Conservation (phyloP, 1,140 invertebrate species). For the Lasioglossum baleicum region DNA sequence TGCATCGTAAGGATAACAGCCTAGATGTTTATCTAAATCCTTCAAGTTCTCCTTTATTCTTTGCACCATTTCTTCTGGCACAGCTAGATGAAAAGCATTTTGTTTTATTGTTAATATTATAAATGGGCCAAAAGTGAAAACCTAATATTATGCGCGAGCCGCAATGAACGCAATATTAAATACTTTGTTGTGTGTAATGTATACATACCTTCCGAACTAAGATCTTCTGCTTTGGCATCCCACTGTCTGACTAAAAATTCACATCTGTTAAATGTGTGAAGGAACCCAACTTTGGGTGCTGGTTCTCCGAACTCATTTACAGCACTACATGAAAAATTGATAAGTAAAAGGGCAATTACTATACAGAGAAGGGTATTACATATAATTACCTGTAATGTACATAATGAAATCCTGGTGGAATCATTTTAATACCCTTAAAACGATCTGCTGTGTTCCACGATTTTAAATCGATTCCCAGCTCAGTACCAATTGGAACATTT, state of each 20-base stretch:
- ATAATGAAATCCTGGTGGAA: constrained; percentile 97
- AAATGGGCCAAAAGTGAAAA: too few species aligned
- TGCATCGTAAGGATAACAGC: constrained; percentile 94
- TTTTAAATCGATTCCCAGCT: constrained; percentile 98
- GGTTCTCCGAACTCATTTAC: constrained; percentile 80
- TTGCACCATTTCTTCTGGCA: constrained; percentile 82
- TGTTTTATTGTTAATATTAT: constrained; percentile 4
- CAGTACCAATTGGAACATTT: constrained; percentile 91
- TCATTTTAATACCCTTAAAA: constrained; percentile 99
- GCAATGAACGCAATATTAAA: too few species aligned
- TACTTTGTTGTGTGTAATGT: background rate
- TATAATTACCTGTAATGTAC: constrained; percentile 89
- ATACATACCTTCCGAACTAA: constrained; percentile 77
- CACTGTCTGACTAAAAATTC: constrained; percentile 94
- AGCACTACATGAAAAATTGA: constrained; percentile 77
- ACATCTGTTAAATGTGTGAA: constrained; percentile 90
- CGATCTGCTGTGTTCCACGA: constrained; percentile 95
- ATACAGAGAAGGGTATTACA: background rate
- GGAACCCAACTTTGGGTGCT: constrained; percentile 91
- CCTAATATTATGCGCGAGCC: too few species aligned
- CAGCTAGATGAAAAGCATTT: constrained; percentile 71
- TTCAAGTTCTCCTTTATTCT: constrained; percentile 86
- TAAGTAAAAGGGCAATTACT: background rate
- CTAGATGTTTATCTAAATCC: constrained; percentile 90
- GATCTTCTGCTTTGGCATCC: constrained; percentile 86